Evolutionary conservation across 2,888 invertebrate genomes (phyloP), one percentile per base, ranked within the genome.

Genomic region (Incurvaria masculella): DNA sequence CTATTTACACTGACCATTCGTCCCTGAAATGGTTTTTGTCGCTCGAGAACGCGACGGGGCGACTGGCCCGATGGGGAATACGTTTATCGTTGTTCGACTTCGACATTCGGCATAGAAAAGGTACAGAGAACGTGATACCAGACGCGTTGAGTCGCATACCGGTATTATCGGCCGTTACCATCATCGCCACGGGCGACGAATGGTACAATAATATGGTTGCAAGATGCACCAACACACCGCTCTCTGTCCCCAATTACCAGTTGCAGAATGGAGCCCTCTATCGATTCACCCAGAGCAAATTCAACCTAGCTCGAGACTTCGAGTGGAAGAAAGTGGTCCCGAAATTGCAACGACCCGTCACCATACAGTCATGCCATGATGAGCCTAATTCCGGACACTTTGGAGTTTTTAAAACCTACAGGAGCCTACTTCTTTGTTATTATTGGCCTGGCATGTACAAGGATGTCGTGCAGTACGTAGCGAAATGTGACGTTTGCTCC

Each of bases 361-460:
- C n/a, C n/a, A 33, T 33, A 33, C 33, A 14, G 14, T 8, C 33
- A 33, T n/a, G 8, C 8, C 33, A 33, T 14, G 33, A 33, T 45
- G 51, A 46, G 8, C 53, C 50, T 10, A 54, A 50, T 3, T 46
- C 53, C 4, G 57, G 49, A n/a, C 57, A 58, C 50, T 44, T 56
- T 0, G 50, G 57, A 2, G 53, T 56, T 20, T 54, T 55, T 41
- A 58, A 59, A 50, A 60, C 59, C 0, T 55, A 56, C 21, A 52
- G 48, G 44, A 47, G 59, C 1, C 10, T 59, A 4, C 14, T 41
- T 1, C 41, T 56, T 2, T 42, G 45, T 1, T 57, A 52, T 17
- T 58, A 43, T 41, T 57, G 57, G 58, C 56, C 56, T 0, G 49
- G 51, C 1, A 56, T 57, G 55, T 46, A 56, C 18, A 0, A 3